Evolutionary conservation across 2,113 vertebrate genomes (phyloP), one percentile per base, ranked within the genome.

Genomic region (Nicator chloris): DNA sequence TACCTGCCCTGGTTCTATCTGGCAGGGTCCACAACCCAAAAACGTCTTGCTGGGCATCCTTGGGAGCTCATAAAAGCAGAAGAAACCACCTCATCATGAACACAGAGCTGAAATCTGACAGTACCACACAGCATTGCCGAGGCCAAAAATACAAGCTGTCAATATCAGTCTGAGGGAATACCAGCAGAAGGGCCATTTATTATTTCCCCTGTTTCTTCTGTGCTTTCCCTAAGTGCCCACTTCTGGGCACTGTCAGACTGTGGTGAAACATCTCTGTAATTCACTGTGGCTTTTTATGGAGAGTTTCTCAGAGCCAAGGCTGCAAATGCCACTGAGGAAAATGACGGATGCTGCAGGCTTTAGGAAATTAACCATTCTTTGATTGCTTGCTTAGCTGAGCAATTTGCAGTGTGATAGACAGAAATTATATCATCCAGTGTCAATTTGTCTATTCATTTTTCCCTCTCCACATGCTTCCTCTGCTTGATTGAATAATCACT

Each of bases 401-500:
- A 89, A 84, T 93, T 94, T 95, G 91, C 69, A 61, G 21, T 5
- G 13, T 95, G 91, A 95, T 76, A 95, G 95, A 95, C 85, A 79
- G 91, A 84, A 96, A 95, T 97, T 91, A 92, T 82, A 95, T 63
- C 94, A 93, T 82, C 93, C 91, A 72, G 80, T 77, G 80, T 78
- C 94, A 96, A 93, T 92, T 90, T 88, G 89, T 60, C 91, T 95
- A 93, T 96, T 95, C 92, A 88, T 82, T 92, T 95, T 85, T 82
- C 63, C 82, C 87, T 95, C 94, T 97, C 92, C 82, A 92, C 90
- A 70, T 77, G 76, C 94, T 97, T 91, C 88, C 86, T 89, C 86
- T 59, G 66, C 92, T 95, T 94, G 92, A 96, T 95, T 92, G 92
- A 94, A 93, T 97, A 97, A 96, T 96, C 89, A 95, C 89, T 87